Evolutionary conservation across 2,113 vertebrate genomes (phyloP).

Genomic region (Vidua chalybeata): DNA sequence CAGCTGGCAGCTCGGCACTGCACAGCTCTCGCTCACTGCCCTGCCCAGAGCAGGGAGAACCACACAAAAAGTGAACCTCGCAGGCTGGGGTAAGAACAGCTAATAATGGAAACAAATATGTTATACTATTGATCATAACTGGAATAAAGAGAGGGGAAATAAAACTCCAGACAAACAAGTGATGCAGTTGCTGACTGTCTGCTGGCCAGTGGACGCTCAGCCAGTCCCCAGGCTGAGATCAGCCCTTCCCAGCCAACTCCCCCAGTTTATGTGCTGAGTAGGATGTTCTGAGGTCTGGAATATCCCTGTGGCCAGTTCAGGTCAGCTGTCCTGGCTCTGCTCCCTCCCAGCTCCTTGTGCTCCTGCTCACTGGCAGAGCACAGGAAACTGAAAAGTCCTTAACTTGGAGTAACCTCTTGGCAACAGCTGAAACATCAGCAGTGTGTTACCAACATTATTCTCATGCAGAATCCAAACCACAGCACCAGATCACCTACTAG

Average conservation of each 20-base stretch:
- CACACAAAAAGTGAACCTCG: background rate
- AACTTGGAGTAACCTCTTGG: background rate
- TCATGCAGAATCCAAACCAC: background rate
- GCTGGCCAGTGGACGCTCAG: background rate
- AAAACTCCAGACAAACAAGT: background rate
- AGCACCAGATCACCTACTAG: background rate
- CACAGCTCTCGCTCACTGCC: accelerated
- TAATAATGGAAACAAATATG: background rate
- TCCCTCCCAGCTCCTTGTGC: background rate
- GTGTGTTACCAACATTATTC: background rate
- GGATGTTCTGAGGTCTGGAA: background rate
- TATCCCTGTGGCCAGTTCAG: background rate
- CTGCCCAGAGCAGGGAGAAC: accelerated
- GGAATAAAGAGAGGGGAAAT: background rate
- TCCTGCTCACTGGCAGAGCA: background rate
- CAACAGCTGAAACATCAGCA: background rate
- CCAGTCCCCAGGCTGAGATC: background rate
- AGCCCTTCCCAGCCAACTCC: background rate
- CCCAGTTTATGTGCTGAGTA: background rate
- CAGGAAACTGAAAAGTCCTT: background rate
- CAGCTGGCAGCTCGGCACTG: background rate
- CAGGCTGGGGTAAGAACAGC: background rate
- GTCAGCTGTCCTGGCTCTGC: background rate
- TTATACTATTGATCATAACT: background rate
- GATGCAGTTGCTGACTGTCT: background rate